Base-by-base conservation (phyloP, 30 jellyfish, hydroid and myxozoan species). In the Cassiopea andromeda region DNA sequence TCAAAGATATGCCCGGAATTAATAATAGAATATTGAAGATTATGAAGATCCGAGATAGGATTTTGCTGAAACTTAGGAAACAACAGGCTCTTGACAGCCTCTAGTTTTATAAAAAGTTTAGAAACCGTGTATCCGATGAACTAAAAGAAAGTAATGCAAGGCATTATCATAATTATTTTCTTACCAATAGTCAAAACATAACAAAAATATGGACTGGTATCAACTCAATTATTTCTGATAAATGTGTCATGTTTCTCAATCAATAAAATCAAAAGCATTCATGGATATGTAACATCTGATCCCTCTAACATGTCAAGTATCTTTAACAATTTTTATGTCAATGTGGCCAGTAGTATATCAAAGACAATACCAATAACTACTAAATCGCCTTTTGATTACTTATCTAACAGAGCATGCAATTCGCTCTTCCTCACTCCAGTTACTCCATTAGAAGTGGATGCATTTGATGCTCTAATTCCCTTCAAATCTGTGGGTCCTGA, bases 11-110 rank as follows among this genome's bases (percentile, higher is more conserved):
- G 64, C 64, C 64, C 7, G 7, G 64, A 10, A 54, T 54, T 54
- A 54, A 54, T 54, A 54, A 54, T 12, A 74, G 17, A 85, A 85
- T 85, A n/a, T 54, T 49, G 48, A 85, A 85, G 46, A 85, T 75
- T 87, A 85, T 85, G 93, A 73, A 81, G 14, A 84, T 84, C 73
- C 70, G 92, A 84, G 92, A 84, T 84, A 66, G 78, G 77, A 9
- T 84, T 14, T 45, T 84, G 70, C 57, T 48, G 58, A 84, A 74
- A 86, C 59, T 57, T 17, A 70, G 38, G 64, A 54, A 54, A 54
- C 12, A 10, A 54, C 64, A 54, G 10, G 7, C 12, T 10, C 7
- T 54, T 54, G 64, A 54, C 7, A 54, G 64, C 38, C 38, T 27
- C 38, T 27, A 54, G 7, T 10, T 54, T 54, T 54, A 54, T 10